Conservation (phyloP, 2,797 vertebrate genomes). For the Antrozous pallidus region DNA sequence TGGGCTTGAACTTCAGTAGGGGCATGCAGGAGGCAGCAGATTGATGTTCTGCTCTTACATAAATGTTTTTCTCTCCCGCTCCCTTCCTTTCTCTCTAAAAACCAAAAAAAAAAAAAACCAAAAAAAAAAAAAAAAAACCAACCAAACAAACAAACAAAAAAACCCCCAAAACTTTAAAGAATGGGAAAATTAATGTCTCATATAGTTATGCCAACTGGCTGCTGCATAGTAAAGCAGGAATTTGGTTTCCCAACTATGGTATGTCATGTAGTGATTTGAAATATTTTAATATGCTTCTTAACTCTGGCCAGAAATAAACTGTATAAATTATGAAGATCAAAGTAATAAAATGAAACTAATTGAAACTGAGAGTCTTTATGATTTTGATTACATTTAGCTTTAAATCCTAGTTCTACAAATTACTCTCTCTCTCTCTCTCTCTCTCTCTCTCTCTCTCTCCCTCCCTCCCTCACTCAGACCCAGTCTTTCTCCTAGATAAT, state of each 20-base stretch:
- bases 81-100: not conserved
- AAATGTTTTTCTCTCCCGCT: not conserved
- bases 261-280: not conserved
- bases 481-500: not conserved
- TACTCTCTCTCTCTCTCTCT: too few species aligned
- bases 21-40: not conserved
- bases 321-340: not conserved
- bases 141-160: too few species aligned
- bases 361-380: not conserved
- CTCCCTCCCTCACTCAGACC: too few species aligned
- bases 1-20: not conserved
- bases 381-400: not conserved
- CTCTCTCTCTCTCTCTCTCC: too few species aligned
- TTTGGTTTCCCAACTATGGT: not conserved
- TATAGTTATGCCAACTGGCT: not conserved
- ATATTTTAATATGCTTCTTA: not conserved
- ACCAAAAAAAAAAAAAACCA: not conserved
- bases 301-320: not conserved
- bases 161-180: too few species aligned
- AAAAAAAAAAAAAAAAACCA: too few species aligned
- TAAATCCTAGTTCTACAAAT: not conserved
- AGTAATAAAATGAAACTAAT: not conserved
- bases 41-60: not conserved
- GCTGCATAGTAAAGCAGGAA: not conserved
- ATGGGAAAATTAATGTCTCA: not conserved